These are phyloP conservation scores for Diplodus sargus DNA, from an alignment of 2,797 vertebrate genomes.

Conservation along the genomic window DNA sequence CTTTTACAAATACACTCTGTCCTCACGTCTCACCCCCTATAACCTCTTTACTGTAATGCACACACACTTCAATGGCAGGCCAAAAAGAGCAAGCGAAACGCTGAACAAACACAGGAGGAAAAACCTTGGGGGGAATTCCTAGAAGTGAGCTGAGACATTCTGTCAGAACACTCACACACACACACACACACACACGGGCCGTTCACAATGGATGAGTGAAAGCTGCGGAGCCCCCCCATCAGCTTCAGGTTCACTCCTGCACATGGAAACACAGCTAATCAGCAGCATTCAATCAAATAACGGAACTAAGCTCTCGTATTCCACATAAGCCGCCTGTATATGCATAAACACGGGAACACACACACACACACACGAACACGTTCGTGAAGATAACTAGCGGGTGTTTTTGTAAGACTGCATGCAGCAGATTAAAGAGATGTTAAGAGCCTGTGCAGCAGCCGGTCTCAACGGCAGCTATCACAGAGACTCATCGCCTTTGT, in stretches of 20 bases:
- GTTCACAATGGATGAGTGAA: conserved; percentile 30
- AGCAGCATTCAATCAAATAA: conserved; percentile 58
- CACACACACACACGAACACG: neutral
- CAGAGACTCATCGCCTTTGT: neutral
- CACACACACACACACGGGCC: neutral
- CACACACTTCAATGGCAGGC: conserved; percentile 38
- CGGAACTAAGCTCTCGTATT: conserved; percentile 39
- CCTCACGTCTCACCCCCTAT: neutral
- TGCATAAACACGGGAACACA: conserved; percentile 24
- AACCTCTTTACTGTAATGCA: conserved; percentile 18
- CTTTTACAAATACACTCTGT: conserved; percentile 6
- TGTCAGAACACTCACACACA: conserved; percentile 52
- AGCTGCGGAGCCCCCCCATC: conserved; percentile 28
- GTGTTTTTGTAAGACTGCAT: conserved; percentile 14
- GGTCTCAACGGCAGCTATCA: conserved; percentile 21
- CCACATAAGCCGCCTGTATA: conserved; percentile 37
- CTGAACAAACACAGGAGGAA: conserved; percentile 60
- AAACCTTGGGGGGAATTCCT: conserved; percentile 70
- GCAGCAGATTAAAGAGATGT: conserved; percentile 29
- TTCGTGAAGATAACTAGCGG: conserved; percentile 18
- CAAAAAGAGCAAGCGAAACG: conserved; percentile 35
- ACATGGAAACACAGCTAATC: conserved; percentile 55
- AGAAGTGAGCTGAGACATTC: conserved; percentile 51
- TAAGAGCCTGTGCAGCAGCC: conserved; percentile 15
- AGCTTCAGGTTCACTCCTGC: conserved; percentile 32